Conservation (phyloP, 2,888 invertebrate genomes). For the Pilophorus perplexus region DNA sequence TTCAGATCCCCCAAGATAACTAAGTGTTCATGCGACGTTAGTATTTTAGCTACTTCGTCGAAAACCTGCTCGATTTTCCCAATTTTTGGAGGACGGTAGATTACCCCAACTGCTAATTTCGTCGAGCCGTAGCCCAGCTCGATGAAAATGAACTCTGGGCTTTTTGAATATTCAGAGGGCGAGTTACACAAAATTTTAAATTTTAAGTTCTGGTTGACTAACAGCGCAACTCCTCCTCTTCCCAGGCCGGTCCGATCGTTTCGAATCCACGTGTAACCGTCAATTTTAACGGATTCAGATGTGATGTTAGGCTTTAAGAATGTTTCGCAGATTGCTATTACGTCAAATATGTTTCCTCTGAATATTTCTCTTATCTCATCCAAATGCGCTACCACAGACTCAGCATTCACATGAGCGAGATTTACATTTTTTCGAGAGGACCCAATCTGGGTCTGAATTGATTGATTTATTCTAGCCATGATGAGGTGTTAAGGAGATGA, state of each 20-base stretch:
- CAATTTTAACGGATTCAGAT: background rate
- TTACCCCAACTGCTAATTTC: background rate
- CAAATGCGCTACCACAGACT: background rate
- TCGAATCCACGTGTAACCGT: background rate
- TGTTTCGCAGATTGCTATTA: background rate
- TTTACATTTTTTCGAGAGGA: too few relatives aligned
- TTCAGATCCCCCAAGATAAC: constrained; percentile 3
- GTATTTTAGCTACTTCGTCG: background rate
- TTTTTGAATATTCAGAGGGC: background rate
- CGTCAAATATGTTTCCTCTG: background rate
- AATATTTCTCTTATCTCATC: background rate
- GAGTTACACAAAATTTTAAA: background rate
- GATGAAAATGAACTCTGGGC: background rate
- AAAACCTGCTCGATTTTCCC: background rate
- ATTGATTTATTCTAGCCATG: too few relatives aligned
- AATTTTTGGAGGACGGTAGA: background rate
- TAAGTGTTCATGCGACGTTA: background rate
- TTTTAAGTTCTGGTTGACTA: background rate
- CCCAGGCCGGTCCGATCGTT: constrained; percentile 4
- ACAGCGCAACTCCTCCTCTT: background rate
- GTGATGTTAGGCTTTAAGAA: constrained; percentile 7
- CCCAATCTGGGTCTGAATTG: too few relatives aligned
- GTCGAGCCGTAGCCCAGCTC: background rate
- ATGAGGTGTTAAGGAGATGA: too few relatives aligned
- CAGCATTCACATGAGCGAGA: too few relatives aligned